Conservation (phyloP, 1,140 invertebrate genomes). For the Pogonomyrmex barbatus region DNA sequence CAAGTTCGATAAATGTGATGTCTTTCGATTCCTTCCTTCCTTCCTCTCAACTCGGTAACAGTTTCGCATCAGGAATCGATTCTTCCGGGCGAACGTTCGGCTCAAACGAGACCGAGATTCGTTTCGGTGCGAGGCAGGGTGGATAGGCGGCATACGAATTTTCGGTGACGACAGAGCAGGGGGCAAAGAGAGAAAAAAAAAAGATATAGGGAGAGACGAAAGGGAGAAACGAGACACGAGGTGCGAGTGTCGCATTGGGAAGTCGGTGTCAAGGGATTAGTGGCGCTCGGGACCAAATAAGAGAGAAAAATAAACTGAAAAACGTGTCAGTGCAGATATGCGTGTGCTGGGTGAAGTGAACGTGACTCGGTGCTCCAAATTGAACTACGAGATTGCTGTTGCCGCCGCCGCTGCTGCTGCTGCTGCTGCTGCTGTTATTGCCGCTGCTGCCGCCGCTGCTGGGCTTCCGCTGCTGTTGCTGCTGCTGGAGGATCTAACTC, state of each 20-base stretch:
- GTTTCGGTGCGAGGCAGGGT: slow-evolving; percentile 28
- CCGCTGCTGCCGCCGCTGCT: slow-evolving; percentile 53
- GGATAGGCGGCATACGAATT: slow-evolving; percentile 46
- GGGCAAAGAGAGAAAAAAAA: not conserved
- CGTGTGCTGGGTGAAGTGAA: slow-evolving; percentile 74
- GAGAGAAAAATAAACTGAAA: slow-evolving; percentile 51
- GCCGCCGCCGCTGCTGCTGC: slow-evolving; percentile 50
- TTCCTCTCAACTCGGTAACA: not conserved
- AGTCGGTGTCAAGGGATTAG: slow-evolving; percentile 48
- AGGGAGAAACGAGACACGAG: slow-evolving; percentile 13
- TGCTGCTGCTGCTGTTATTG: slow-evolving; percentile 37
- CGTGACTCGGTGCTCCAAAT: slow-evolving; percentile 62
- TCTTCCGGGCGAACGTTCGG: slow-evolving; percentile 45
- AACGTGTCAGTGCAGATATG: slow-evolving; percentile 75
- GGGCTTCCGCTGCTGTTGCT: slow-evolving; percentile 29
- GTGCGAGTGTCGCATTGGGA: slow-evolving; percentile 20
- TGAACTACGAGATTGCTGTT: slow-evolving; percentile 65
- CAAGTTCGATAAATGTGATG: slow-evolving; percentile 14
- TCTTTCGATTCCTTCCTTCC: not conserved
- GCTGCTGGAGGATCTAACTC: slow-evolving; percentile 40
- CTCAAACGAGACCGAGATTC: slow-evolving; percentile 38
- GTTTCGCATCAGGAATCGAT: slow-evolving; percentile 36
- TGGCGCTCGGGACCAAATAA: slow-evolving; percentile 47
- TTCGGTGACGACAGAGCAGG: not conserved
- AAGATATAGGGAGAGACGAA: not conserved